Evolutionary conservation across 1,140 invertebrate species (phyloP), one percentile per base, ranked within the genome.

Genomic region (Drosophila truncata): DNA sequence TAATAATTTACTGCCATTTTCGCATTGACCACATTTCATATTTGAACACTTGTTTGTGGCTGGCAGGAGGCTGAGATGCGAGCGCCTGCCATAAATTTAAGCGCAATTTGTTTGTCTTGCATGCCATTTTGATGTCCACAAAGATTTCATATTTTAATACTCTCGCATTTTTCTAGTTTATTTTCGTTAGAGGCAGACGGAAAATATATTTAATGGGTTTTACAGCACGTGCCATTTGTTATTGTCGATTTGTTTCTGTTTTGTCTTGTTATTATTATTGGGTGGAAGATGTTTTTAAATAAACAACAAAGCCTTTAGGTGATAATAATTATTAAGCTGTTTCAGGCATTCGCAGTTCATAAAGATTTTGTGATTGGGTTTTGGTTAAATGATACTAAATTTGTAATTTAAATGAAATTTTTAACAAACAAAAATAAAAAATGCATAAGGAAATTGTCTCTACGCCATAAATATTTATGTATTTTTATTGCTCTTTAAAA

Each of bases 141-240:
- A 80, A 87, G 84, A 87, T 87, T 87, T 84, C 31, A 66, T 69
- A 84, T 74, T 63, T 84, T 78, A 74, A 84, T 80, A 61, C 62
- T 54, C 61, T 67, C 61, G 52, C 50, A 50, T 29, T 65, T 67
- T 72, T 72, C 61, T 59, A 60, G 50, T 67, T 60, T 62, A 46
- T 47, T 63, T 61, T 61, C 62, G 64, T 70, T 83, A 61, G 42
- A 73, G 70, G 46, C 47, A 35, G 82, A 64, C 57, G 23, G 60
- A 70, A 80, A 80, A 78, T 77, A 67, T 62, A 84, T 87, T 87
- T 80, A 84, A 87, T 87, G 80, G 85, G 73, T 81, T 87, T 87
- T 87, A 87, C 84, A 88, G 84, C 84, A 87, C 84, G 84, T 87
- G 84, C 84, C 83, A 61, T 61, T 31, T 88, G 82, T 74, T 78